Conservation (phyloP, 2,888 invertebrate genomes). For the Mythimna vitellina region DNA sequence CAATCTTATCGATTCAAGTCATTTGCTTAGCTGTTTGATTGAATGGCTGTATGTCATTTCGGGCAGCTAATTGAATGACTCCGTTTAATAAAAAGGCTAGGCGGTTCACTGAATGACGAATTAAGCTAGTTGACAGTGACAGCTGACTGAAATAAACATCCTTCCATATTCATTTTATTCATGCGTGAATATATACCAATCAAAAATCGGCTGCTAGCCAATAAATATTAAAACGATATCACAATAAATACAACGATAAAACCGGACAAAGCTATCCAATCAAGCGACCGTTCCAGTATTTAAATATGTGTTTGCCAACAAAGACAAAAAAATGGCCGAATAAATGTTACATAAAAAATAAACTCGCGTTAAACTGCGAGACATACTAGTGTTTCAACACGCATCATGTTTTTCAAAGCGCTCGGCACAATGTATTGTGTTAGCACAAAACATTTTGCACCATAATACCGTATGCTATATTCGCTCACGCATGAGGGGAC, state of each 20-base stretch:
- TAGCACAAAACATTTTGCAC: slow-evolving; percentile 32
- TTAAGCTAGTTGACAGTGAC: no score
- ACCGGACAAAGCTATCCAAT: background rate
- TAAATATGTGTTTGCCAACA: slow-evolving; percentile 25
- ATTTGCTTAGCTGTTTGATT: no score
- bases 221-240: slow-evolving; percentile 22
- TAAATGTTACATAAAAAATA: slow-evolving; percentile 12
- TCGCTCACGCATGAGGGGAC: background rate
- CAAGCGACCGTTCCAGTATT: background rate
- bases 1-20: no score
- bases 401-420: slow-evolving; percentile 13
- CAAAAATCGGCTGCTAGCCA: background rate
- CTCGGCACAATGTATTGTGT: slow-evolving; percentile 12
- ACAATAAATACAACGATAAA: slow-evolving; percentile 15
- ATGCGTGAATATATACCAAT: background rate
- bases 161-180: no score
- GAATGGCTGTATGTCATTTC: no score
- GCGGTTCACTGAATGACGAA: no score
- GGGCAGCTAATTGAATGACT: no score
- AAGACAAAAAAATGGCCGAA: slow-evolving; percentile 6
- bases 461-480: background rate
- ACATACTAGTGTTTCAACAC: slow-evolving; percentile 1
- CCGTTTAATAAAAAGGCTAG: no score
- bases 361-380: background rate
- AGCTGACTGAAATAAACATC: no score